Evolutionary conservation across 2,113 vertebrate genomes (phyloP).

Genomic region (Salvator merianae): DNA sequence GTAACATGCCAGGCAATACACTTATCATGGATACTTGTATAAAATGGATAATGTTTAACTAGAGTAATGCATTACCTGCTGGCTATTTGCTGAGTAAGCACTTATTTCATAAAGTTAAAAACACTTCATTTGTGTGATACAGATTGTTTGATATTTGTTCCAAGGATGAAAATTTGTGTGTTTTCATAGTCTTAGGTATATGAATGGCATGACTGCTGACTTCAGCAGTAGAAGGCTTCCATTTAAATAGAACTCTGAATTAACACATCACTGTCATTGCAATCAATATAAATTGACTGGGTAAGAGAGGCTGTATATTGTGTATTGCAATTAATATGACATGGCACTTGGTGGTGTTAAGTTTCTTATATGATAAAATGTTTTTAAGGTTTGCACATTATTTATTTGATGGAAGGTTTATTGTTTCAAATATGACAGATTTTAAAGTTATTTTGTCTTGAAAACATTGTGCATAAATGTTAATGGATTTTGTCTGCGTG

Average conservation of each 20-base stretch:
- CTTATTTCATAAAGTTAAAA: constrained; percentile 40
- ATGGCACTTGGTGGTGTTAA: not conserved
- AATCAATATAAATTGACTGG: constrained; percentile 43
- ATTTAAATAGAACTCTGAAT: constrained; percentile 37
- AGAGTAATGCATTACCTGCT: constrained; percentile 50
- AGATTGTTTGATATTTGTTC: constrained; percentile 37
- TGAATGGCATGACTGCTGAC: constrained; percentile 37
- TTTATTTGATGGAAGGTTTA: constrained; percentile 4
- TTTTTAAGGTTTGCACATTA: constrained; percentile 1
- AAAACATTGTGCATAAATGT: not conserved
- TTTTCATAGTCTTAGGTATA: constrained; percentile 11
- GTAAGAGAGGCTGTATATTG: constrained; percentile 13
- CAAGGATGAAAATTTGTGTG: constrained; percentile 31
- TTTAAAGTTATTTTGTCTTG: constrained; percentile 17
- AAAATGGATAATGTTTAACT: constrained; percentile 55
- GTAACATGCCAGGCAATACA: not conserved
- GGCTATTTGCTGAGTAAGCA: constrained; percentile 50
- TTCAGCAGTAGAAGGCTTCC: constrained; percentile 34
- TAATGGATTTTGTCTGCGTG: not conserved
- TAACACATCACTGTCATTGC: constrained; percentile 25
- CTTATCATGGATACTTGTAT: constrained; percentile 40
- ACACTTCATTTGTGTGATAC: constrained; percentile 20
- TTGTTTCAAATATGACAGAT: constrained; percentile 28
- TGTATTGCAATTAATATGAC: not conserved
- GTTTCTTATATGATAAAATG: constrained; percentile 14